A percentile compares a stretch with the other conserved stretches of the same genome.
Conservation (phyloP, 2,888 invertebrate species). For the Ramazzottius varieornatus region DNA sequence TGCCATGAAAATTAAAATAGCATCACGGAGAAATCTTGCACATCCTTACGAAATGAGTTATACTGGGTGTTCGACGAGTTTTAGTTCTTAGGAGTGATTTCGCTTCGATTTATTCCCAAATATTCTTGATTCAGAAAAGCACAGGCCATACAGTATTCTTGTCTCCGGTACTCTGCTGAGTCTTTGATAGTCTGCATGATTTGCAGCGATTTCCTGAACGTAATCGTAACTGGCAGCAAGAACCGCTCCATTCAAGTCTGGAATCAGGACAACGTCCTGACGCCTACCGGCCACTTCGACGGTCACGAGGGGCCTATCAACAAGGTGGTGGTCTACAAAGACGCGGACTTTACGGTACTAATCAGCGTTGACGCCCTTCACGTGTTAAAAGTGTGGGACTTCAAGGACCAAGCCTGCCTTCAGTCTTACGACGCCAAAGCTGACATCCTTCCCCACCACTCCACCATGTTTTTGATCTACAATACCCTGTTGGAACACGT, state of each 20-base stretch:
- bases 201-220: conserved; percentile 14
- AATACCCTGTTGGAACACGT: neutral
- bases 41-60: too few relatives aligned
- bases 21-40: too few relatives aligned
- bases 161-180: too few relatives aligned
- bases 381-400: conserved; percentile 47
- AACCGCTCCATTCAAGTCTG: conserved; percentile 47
- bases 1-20: neutral
- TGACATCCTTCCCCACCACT: neutral
- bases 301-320: conserved; percentile 31
- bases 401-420: conserved; percentile 34
- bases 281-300: conserved; percentile 34
- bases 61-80: too few relatives aligned
- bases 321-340: neutral
- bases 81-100: too few relatives aligned
- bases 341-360: neutral
- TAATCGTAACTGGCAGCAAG: conserved; percentile 34
- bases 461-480: neutral
- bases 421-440: conserved; percentile 22
- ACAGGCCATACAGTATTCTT: too few relatives aligned
- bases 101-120: too few relatives aligned
- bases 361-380: neutral
- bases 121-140: too few relatives aligned
- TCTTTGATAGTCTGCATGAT: too few relatives aligned
- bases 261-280: conserved; percentile 47